phyloP scores from a whole-genome alignment of 1,140 invertebrate species.

The Solenopsis fugax region DNA sequence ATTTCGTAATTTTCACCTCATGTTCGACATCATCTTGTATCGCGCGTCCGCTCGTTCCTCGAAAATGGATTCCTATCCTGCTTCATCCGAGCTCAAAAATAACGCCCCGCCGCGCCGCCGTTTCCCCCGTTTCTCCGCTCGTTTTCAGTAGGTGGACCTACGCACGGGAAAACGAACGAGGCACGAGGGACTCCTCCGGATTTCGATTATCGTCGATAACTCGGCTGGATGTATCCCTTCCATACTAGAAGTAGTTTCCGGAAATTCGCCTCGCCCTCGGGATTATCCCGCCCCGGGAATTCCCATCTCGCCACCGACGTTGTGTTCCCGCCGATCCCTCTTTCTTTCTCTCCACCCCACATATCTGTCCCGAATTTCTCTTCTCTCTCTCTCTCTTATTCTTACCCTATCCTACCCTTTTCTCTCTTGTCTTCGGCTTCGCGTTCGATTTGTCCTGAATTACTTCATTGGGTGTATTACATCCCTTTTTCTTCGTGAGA shows the following conservation, averaged over 20 bases:
- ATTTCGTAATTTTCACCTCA: conserved; percentile 51
- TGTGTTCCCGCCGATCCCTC: conserved; percentile 40
- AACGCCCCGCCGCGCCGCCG: conserved; percentile 22
- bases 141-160: conserved; percentile 52
- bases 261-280: conserved; percentile 75
- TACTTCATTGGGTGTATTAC: conserved; percentile 70
- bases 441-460: conserved; percentile 71
- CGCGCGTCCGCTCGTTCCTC: conserved; percentile 43
- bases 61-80: conserved; percentile 56
- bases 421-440: conserved; percentile 62
- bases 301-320: conserved; percentile 71
- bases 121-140: conserved; percentile 36
- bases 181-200: conserved; percentile 76
- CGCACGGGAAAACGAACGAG: conserved; percentile 72
- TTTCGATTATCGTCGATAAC: conserved; percentile 78
- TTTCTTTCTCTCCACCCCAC: conserved; percentile 11
- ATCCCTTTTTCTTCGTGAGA: not conserved
- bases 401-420: not conserved
- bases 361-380: conserved; percentile 5
- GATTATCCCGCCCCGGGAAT: conserved; percentile 75
- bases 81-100: conserved; percentile 51
- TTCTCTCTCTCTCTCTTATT: conserved; percentile 6
- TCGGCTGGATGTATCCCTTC: conserved; percentile 77
- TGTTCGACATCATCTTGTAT: conserved; percentile 43
- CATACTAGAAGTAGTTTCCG: conserved; percentile 71